Base-by-base conservation (phyloP, 2,888 invertebrate species). In the Protonemura montana region DNA sequence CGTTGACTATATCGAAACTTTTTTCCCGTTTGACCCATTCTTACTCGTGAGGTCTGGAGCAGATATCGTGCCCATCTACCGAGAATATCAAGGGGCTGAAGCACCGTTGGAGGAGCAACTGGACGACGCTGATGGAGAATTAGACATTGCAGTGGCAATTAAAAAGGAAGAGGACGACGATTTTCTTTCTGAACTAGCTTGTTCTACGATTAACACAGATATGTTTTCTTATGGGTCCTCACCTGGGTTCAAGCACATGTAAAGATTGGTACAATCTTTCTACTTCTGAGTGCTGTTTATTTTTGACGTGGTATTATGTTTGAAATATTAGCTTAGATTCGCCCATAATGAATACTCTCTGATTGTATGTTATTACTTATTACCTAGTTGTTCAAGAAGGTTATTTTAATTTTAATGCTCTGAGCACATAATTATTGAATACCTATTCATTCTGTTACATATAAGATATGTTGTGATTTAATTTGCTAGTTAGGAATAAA, bases 11-110 rank as follows among this genome's bases (percentile, higher is more conserved):
- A 92, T 95, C 0, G 94, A 95, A 86, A 93, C 94, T 0, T 97
- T 96, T 92, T 98, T 97, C 90, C 98, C 98, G 0, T 98, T 98
- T 90, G 98, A 98, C 92, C 97, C 97, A 0, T 98, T 95, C 25
- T 92, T 98, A 82, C 93, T 94, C 89, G 93, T 93, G 95, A 93
- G 92, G 42, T 93, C 93, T 82, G 90, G 90, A 41, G 88, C 89
- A 28, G 91, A 91, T 89, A 92, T 93, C 88, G 86, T 88, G 59
- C 90, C 92, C 21, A 89, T 92, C 85, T 93, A 94, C 89, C 90
- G 93, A 82, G 91, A 93, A 86, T 94, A 93, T 89, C 91, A 92
- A 88, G 91, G 92, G n/a, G 90, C 89, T 85, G 88, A 90, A 6
- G 92, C 91, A 25, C 59, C 59, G 3, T 59, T 1, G 6, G 21